Percentiles rank a stretch among this genome's conserved stretches.
Conservation (phyloP, 1,140 invertebrate species). For the Chironomus striatipennis region DNA sequence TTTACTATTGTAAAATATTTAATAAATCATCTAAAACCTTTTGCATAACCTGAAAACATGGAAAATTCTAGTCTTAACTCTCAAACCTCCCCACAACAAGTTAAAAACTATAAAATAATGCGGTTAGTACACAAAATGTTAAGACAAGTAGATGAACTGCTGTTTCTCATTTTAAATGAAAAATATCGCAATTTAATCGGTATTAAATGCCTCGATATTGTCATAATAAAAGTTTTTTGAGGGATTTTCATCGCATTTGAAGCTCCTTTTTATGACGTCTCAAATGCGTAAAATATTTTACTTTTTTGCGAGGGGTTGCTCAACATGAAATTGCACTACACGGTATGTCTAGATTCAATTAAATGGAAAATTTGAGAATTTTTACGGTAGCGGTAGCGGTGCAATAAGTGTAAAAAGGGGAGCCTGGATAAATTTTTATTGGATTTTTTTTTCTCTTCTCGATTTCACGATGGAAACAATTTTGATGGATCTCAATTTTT, state of each 20-base stretch:
- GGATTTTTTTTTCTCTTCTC: too few species aligned
- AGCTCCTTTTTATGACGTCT: background rate
- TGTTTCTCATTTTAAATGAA: background rate
- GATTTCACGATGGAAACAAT: background rate
- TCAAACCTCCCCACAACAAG: background rate
- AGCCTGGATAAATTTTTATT: background rate
- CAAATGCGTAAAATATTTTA: background rate
- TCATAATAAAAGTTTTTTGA: background rate
- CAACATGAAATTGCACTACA: background rate
- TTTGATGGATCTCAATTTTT: background rate
- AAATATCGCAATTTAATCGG: background rate
- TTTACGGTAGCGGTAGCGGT: background rate
- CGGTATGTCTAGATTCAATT: slow-evolving; percentile 10
- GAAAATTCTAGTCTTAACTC: background rate
- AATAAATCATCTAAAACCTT: too few species aligned
- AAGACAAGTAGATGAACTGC: background rate
- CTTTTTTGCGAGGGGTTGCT: background rate
- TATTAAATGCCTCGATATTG: background rate
- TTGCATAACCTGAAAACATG: too few species aligned
- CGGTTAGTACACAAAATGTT: too few species aligned
- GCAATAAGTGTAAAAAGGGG: background rate
- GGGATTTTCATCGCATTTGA: background rate
- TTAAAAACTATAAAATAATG: too few species aligned
- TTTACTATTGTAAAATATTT: too few species aligned
- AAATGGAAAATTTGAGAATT: background rate